Conservation (phyloP, 2,113 vertebrate genomes). For the Camarhynchus parvulus region DNA sequence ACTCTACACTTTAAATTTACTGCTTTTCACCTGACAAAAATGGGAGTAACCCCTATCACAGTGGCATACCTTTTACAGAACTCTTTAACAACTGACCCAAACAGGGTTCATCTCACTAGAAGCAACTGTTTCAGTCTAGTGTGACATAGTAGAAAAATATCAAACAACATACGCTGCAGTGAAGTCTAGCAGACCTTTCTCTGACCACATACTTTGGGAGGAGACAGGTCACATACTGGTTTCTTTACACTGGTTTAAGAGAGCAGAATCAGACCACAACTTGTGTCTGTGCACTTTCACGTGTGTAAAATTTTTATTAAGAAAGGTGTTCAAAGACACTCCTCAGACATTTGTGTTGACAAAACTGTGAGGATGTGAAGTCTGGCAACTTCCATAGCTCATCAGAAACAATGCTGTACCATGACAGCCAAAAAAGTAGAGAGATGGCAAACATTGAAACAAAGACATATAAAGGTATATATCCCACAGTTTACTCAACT, state of each 20-base stretch:
- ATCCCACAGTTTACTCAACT: neutral
- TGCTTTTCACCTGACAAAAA: neutral
- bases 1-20: neutral
- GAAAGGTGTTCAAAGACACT: neutral
- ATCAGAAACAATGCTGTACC: neutral
- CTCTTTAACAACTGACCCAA: neutral
- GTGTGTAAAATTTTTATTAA: neutral
- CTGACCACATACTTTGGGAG: neutral
- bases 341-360: neutral
- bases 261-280: conserved; percentile 2
- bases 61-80: conserved; percentile 1
- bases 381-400: neutral
- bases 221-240: neutral
- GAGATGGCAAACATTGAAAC: neutral
- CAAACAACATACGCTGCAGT: neutral
- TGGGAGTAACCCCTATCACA: neutral
- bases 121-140: conserved; percentile 6
- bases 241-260: conserved; percentile 9
- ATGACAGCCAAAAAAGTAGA: neutral
- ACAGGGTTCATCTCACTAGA: neutral
- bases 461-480: neutral
- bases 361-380: neutral
- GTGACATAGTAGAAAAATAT: conserved; percentile 31
- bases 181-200: neutral
- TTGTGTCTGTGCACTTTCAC: neutral